A percentile compares a stretch with the other conserved stretches of the same genome.
Conservation (phyloP, 2,113 vertebrate genomes). For the Spizaetus ornatus region DNA sequence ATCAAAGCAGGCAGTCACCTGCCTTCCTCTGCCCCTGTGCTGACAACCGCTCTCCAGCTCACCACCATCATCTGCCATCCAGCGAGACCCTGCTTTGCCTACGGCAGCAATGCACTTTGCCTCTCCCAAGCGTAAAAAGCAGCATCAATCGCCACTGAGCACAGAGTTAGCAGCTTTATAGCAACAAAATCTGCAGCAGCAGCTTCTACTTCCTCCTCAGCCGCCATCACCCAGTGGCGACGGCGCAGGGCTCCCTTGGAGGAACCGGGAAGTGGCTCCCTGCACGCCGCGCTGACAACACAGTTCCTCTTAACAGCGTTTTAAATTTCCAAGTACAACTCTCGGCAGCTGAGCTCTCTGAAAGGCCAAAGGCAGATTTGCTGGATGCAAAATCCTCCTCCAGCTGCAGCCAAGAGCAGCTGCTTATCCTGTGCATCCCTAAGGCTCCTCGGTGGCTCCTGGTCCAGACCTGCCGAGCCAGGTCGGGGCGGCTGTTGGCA, state of each 20-base stretch:
- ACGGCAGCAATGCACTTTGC: not conserved
- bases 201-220: not conserved
- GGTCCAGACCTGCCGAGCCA: not conserved
- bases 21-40: not conserved
- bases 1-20: not conserved
- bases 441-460: not conserved
- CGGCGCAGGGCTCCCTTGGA: not conserved
- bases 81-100: not conserved
- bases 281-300: fast-evolving
- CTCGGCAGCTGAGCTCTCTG: not conserved
- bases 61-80: fast-evolving
- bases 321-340: not conserved
- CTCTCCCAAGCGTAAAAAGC: not conserved
- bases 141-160: fast-evolving
- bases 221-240: not conserved
- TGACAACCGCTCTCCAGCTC: not conserved
- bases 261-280: not conserved
- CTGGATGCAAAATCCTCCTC: not conserved
- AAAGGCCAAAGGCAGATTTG: no score
- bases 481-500: not conserved
- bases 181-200: not conserved
- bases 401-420: not conserved
- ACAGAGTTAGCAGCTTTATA: not conserved
- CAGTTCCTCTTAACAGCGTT: fast-evolving
- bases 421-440: not conserved